These are phyloP conservation scores for Phrynosoma blainvillii DNA, from an alignment of 2,113 vertebrate genomes.

Conservation along the genomic window DNA sequence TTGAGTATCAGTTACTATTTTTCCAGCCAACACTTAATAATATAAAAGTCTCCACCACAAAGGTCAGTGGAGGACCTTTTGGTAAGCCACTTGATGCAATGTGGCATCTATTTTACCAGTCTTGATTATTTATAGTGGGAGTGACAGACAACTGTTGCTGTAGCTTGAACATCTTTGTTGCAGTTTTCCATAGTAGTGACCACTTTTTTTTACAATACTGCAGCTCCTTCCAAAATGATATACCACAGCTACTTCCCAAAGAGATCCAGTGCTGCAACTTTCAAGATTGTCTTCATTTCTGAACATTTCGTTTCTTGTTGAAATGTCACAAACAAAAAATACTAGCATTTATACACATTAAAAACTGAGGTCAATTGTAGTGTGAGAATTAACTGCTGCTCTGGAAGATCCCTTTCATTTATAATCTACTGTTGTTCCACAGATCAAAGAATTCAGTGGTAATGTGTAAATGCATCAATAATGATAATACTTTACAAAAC, in stretches of 20 bases:
- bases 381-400: constrained; percentile 17
- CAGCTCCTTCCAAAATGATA: constrained; percentile 41
- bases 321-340: constrained; percentile 10
- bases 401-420: not conserved
- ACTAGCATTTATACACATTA: constrained; percentile 27
- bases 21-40: constrained; percentile 53
- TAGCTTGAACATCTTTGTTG: constrained; percentile 46
- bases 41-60: constrained; percentile 54
- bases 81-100: constrained; percentile 32
- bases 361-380: constrained; percentile 19
- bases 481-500: not conserved
- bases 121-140: constrained; percentile 49
- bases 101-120: constrained; percentile 39
- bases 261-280: not conserved
- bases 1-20: constrained; percentile 62
- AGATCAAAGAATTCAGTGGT: constrained; percentile 3
- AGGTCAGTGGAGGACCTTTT: constrained; percentile 27
- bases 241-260: not conserved
- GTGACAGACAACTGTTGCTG: constrained; percentile 45
- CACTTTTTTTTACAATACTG: constrained; percentile 46
- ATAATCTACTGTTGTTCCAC: constrained; percentile 17
- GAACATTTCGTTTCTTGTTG: constrained; percentile 33
- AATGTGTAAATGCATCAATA: not conserved
- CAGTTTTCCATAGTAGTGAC: constrained; percentile 35
- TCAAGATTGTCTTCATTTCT: constrained; percentile 17